A percentile compares a stretch with the other conserved stretches of the same genome.
These are phyloP conservation scores for Labeo rohita DNA, from an alignment of 2,113 vertebrate genomes.

Conservation along the genomic window DNA sequence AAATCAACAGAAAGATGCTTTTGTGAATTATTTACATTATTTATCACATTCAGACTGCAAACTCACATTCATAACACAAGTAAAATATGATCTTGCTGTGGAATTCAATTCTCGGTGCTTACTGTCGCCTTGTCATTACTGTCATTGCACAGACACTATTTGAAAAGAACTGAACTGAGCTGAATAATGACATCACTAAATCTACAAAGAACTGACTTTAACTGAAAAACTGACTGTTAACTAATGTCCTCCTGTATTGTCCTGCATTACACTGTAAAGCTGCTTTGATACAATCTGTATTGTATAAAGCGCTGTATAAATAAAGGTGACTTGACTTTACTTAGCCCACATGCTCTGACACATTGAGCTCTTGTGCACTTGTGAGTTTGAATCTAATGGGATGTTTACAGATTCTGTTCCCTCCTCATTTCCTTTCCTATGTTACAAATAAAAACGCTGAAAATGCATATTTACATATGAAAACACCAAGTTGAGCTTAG, in stretches of 20 bases:
- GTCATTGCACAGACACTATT: too few species aligned
- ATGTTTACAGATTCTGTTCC: background rate
- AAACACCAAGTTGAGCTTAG: background rate
- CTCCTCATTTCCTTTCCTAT: background rate
- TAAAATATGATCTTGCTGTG: background rate
- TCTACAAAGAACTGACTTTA: too few species aligned
- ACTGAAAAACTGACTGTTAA: too few species aligned
- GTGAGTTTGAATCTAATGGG: background rate
- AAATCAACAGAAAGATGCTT: background rate
- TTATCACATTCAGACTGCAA: background rate
- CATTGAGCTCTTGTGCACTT: background rate
- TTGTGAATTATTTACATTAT: background rate
- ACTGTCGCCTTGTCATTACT: too few species aligned
- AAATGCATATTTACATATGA: background rate
- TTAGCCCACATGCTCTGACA: background rate
- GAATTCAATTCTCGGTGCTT: background rate
- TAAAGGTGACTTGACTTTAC: too few species aligned
- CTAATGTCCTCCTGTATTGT: too few species aligned
- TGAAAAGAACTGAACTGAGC: too few species aligned
- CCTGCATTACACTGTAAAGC: too few species aligned
- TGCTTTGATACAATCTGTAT: too few species aligned
- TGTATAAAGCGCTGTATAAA: too few species aligned
- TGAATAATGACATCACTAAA: too few species aligned
- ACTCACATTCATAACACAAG: background rate
- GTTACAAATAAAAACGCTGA: background rate